These are phyloP conservation scores for Cercopithecus mona DNA, from an alignment of 2,113 vertebrate species.

Conservation along the genomic window DNA sequence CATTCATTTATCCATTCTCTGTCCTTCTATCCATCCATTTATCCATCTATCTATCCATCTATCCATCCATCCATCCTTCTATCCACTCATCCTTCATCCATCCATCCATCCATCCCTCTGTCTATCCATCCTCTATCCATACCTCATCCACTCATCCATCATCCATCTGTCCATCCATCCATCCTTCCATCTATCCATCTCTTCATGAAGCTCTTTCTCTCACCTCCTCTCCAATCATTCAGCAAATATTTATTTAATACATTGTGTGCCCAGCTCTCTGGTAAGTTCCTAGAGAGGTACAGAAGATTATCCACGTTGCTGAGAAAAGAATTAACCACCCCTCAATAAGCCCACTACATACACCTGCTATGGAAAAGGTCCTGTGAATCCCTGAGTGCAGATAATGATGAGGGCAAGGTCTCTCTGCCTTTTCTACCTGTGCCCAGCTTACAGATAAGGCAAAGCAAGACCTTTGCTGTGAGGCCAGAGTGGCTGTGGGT, in stretches of 20 bases:
- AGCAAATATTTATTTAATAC: not conserved
- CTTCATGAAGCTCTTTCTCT: not conserved
- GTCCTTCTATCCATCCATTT: not conserved
- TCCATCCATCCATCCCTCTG: too few relatives aligned
- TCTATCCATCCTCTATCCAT: too few relatives aligned
- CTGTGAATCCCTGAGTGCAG: not conserved
- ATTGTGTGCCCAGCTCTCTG: not conserved
- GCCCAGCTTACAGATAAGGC: not conserved
- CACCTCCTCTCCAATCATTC: not conserved
- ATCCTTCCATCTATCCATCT: not conserved
- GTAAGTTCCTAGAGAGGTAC: not conserved
- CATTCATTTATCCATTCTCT: not conserved
- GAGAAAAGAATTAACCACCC: not conserved
- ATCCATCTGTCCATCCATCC: not conserved
- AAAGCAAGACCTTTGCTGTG: not conserved
- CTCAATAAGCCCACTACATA: not conserved
- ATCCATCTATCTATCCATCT: not conserved
- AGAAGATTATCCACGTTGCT: not conserved
- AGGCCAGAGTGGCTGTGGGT: not conserved
- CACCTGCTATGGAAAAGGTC: not conserved
- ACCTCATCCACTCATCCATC: not conserved
- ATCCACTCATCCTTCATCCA: too few relatives aligned
- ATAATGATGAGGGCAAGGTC: not conserved
- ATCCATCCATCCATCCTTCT: not conserved
- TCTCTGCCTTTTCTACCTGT: not conserved